phyloP scores from a whole-genome alignment of 2,113 vertebrate genomes.

The Lycocorax pyrrhopterus region DNA sequence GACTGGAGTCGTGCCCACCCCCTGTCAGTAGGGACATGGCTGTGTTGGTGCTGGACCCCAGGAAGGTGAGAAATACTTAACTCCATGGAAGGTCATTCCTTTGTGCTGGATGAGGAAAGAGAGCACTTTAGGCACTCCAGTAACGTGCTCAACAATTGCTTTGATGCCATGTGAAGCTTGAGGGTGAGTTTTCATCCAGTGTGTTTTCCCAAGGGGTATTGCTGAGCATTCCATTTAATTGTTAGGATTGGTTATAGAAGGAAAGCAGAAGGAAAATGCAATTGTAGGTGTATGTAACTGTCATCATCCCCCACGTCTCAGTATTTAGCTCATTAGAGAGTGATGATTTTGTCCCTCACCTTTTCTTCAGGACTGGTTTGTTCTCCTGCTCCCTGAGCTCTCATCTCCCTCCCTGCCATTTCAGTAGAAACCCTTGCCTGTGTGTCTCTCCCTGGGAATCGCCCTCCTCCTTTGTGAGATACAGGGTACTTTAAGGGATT shows the following conservation, averaged over 20 bases:
- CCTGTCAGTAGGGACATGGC: rapidly evolving
- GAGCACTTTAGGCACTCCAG: not conserved
- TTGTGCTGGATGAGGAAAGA: not conserved
- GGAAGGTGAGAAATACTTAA: not conserved
- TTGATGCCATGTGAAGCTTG: not conserved
- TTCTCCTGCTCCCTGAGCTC: not conserved
- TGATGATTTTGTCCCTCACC: not conserved
- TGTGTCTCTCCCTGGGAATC: not conserved
- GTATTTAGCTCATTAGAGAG: not conserved
- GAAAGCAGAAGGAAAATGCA: not conserved
- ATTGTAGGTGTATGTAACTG: not conserved
- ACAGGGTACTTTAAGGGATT: not conserved
- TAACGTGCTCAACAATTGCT: rapidly evolving
- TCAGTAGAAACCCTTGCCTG: not conserved
- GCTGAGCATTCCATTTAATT: not conserved
- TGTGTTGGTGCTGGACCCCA: not conserved
- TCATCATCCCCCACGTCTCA: not conserved
- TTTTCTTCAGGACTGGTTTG: not conserved
- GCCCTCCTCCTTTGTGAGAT: not conserved
- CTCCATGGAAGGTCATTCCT: not conserved
- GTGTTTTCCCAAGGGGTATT: not conserved
- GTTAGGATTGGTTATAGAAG: not conserved
- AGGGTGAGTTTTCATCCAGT: not conserved
- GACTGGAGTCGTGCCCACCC: rapidly evolving
- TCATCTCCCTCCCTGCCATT: not conserved